Conservation (phyloP, 2,113 vertebrate species). For the Oryzias javanicus region DNA sequence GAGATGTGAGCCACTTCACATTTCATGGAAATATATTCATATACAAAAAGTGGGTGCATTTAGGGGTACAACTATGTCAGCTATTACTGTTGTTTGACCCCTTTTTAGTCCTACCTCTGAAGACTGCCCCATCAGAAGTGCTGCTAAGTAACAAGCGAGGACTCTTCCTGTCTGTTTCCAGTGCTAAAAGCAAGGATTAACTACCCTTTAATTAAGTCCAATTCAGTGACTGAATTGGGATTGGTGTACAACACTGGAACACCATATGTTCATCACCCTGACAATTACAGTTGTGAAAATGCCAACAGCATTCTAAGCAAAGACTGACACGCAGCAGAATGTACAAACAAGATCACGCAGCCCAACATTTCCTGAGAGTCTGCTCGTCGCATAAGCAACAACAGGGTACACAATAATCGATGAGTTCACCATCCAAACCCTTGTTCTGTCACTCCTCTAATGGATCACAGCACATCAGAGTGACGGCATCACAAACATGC, state of each 20-base stretch:
- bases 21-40: too few species aligned
- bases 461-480: constrained; percentile 41
- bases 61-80: neutral
- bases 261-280: constrained; percentile 29
- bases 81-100: neutral
- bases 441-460: constrained; percentile 32
- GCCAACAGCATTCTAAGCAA: constrained; percentile 36
- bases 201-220: constrained; percentile 65
- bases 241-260: constrained; percentile 28
- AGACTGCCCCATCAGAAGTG: constrained; percentile 14
- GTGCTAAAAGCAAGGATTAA: constrained; percentile 63
- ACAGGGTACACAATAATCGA: constrained; percentile 22
- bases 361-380: constrained; percentile 5
- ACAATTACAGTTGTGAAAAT: constrained; percentile 44
- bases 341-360: constrained; percentile 6
- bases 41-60: too few species aligned
- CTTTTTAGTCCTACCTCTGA: constrained; percentile 9
- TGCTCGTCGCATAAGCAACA: constrained; percentile 8
- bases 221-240: constrained; percentile 46
- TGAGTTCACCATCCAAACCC: constrained; percentile 4
- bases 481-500: constrained; percentile 25
- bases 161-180: constrained; percentile 22
- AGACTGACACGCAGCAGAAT: neutral
- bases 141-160: constrained; percentile 24
- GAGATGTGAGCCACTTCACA: too few species aligned